Evolutionary conservation across 2,888 invertebrate species (phyloP).

Genomic region (Sarcophaga variegata): DNA sequence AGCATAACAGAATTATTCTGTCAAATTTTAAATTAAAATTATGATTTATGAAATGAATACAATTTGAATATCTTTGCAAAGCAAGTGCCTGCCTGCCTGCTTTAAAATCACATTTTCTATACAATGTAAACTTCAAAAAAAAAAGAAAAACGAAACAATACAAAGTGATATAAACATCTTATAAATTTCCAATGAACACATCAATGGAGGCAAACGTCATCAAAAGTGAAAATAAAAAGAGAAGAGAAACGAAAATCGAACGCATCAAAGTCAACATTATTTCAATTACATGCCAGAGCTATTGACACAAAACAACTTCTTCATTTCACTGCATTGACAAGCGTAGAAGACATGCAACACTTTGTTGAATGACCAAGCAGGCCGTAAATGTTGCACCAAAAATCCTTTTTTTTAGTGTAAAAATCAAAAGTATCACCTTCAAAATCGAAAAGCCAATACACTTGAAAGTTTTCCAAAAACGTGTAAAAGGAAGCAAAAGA

Average conservation of each 20-base stretch:
- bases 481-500: not conserved
- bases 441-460: not conserved
- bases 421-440: conserved; percentile 52
- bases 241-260: conserved; percentile 11
- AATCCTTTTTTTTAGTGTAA: conserved; percentile 36
- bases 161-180: not conserved
- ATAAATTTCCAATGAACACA: conserved; percentile 50
- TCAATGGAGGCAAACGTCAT: conserved; percentile 47
- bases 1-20: conserved; percentile 46
- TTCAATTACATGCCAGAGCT: conserved; percentile 48
- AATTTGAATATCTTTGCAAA: conserved; percentile 19
- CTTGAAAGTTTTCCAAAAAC: conserved; percentile 16
- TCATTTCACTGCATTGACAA: conserved; percentile 68
- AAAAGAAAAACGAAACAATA: not conserved
- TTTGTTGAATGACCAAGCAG: conserved; percentile 42
- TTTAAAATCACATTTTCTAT: conserved; percentile 15
- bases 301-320: conserved; percentile 72
- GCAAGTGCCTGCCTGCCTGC: not conserved
- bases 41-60: conserved; percentile 56
- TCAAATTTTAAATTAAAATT: conserved; percentile 60
- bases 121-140: conserved; percentile 26
- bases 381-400: not conserved
- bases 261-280: conserved; percentile 53
- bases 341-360: conserved; percentile 68
- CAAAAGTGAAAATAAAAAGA: conserved; percentile 1